phyloP scores from a whole-genome alignment of 1,140 invertebrate species.

The Brachionus calyciflorus region DNA sequence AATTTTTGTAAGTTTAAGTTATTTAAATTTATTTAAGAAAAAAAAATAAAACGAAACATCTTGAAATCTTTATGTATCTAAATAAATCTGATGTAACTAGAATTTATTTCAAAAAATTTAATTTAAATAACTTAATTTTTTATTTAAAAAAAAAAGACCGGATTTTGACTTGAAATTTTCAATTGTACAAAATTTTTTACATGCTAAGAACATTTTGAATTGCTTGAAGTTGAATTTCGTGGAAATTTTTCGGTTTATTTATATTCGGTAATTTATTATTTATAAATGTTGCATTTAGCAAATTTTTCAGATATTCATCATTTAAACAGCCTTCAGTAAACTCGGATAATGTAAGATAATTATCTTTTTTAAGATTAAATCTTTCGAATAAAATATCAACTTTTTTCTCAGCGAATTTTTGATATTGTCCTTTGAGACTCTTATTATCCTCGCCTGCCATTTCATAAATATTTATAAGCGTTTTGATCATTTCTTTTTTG shows the following conservation, averaged over 20 bases:
- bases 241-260: not conserved
- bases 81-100: no score
- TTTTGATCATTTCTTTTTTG: slow-evolving; percentile 43
- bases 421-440: not conserved
- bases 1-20: no score
- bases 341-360: slow-evolving; percentile 26
- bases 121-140: no score
- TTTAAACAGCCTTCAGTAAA: slow-evolving; percentile 37
- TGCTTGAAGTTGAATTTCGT: not conserved
- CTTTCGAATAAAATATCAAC: slow-evolving; percentile 11
- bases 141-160: no score
- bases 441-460: slow-evolving; percentile 20
- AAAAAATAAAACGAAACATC: no score
- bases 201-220: not conserved
- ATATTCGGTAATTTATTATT: not conserved
- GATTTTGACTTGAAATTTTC: no score
- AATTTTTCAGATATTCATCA: slow-evolving; percentile 24
- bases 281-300: slow-evolving; percentile 18
- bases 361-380: slow-evolving; percentile 29
- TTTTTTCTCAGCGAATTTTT: slow-evolving; percentile 3
- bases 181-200: not conserved
- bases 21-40: no score
- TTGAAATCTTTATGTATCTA: no score
- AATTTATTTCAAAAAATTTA: no score
- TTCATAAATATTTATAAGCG: slow-evolving; percentile 1